Conservation (phyloP, 1,140 invertebrate genomes). For the Sycophila sp. region DNA sequence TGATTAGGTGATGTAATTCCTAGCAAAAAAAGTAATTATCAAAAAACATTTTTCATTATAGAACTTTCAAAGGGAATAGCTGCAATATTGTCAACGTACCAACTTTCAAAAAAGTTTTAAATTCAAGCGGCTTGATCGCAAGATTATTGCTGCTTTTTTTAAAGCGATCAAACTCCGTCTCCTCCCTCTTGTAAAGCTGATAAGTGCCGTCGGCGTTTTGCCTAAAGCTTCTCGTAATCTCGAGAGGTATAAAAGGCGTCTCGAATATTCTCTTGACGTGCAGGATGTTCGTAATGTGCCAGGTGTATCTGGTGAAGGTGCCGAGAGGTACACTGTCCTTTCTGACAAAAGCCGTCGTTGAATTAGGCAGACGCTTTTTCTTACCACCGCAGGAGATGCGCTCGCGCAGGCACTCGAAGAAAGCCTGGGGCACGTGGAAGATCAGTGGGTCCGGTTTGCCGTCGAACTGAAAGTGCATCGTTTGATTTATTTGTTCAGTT, state of each 20-base stretch:
- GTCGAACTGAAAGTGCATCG: constrained; percentile 81
- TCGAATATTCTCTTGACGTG: constrained; percentile 83
- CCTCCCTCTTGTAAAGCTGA: constrained; percentile 69
- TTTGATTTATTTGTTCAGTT: constrained; percentile 81
- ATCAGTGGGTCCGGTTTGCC: constrained; percentile 78
- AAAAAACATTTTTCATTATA: neutral
- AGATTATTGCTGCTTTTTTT: constrained; percentile 65
- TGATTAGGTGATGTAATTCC: constrained; percentile 70
- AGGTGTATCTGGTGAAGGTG: constrained; percentile 79
- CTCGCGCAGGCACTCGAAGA: constrained; percentile 78
- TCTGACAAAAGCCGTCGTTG: constrained; percentile 69
- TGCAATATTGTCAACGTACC: constrained; percentile 63
- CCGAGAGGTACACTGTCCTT: constrained; percentile 75
- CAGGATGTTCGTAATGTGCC: constrained; percentile 79
- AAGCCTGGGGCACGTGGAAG: constrained; percentile 77
- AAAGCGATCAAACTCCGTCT: constrained; percentile 67
- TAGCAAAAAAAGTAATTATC: constrained; percentile 51
- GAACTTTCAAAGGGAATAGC: neutral
- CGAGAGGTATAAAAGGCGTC: constrained; percentile 72
- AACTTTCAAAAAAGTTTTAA: constrained; percentile 79
- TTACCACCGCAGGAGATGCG: constrained; percentile 73
- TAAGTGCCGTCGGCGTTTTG: constrained; percentile 76
- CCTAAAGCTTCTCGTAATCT: constrained; percentile 75
- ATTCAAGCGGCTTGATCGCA: constrained; percentile 73
- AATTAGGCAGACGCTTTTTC: constrained; percentile 77